Conservation (phyloP, 2,113 vertebrate species). For the Sinosuthora webbiana region DNA sequence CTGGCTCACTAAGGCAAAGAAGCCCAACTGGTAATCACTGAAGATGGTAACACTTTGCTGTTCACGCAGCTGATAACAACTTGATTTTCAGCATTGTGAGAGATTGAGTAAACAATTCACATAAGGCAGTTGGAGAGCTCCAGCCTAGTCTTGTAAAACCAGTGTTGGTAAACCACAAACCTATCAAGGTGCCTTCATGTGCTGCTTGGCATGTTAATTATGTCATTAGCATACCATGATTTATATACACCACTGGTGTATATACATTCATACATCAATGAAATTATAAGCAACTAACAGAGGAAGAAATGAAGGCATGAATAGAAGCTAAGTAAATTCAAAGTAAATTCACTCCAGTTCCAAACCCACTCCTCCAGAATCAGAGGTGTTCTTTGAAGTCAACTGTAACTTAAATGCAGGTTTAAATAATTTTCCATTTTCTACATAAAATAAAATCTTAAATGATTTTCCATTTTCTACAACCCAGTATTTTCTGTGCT, state of each 20-base stretch:
- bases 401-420: not conserved
- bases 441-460: not conserved
- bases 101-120: not conserved
- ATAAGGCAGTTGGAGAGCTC: not conserved
- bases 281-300: not conserved
- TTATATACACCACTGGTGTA: not conserved
- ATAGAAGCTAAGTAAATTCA: not conserved
- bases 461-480: not conserved
- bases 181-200: not conserved
- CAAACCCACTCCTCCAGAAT: not conserved
- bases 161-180: not conserved
- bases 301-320: not conserved
- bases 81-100: not conserved
- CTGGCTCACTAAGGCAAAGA: not conserved
- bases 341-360: not conserved
- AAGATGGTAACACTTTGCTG: not conserved
- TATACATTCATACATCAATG: not conserved
- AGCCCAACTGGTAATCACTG: not conserved
- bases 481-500: not conserved
- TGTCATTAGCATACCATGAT: not conserved
- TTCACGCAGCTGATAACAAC: not conserved
- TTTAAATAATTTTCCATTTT: not conserved
- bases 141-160: not conserved
- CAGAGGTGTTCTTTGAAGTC: not conserved
- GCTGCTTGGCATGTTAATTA: not conserved